Evolutionary conservation across 2,888 invertebrate genomes (phyloP).

Genomic region (Bembecia ichneumoniformis): DNA sequence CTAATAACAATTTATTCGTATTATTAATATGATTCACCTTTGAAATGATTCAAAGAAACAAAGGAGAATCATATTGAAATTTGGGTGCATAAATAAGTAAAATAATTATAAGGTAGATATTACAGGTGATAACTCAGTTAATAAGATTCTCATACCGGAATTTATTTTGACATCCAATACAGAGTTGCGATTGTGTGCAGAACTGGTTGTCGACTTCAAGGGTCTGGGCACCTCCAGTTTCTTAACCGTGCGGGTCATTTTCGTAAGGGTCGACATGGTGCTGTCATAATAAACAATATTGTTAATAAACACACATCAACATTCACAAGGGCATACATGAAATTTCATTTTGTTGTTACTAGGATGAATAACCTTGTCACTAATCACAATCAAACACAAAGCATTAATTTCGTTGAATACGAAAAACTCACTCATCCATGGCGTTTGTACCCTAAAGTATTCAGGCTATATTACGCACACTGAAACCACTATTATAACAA

Average conservation of each 20-base stretch:
- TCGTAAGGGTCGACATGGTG: conserved; percentile 73
- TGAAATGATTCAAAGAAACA: too few relatives aligned
- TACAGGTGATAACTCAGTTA: too few relatives aligned
- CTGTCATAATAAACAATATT: conserved; percentile 29
- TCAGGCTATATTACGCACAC: conserved; percentile 32
- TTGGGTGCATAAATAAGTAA: not conserved
- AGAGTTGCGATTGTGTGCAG: conserved; percentile 66
- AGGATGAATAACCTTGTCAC: conserved; percentile 54
- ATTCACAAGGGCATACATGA: conserved; percentile 23
- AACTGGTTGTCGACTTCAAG: conserved; percentile 75
- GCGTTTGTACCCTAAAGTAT: conserved; percentile 42
- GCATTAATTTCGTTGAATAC: conserved; percentile 31
- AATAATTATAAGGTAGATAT: not conserved
- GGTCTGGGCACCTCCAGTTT: conserved; percentile 84
- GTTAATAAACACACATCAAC: not conserved
- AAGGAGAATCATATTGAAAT: not conserved
- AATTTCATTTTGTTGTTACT: conserved; percentile 37
- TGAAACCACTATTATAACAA: conserved; percentile 54
- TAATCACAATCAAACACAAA: conserved; percentile 40
- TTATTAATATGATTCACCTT: too few relatives aligned
- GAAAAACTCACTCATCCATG: conserved; percentile 69
- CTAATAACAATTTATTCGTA: too few relatives aligned
- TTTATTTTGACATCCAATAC: conserved; percentile 68
- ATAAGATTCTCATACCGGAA: conserved; percentile 40
- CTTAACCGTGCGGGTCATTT: conserved; percentile 79